Base-by-base conservation (phyloP, 2,888 invertebrate genomes). In the Pollenia amentaria region DNA sequence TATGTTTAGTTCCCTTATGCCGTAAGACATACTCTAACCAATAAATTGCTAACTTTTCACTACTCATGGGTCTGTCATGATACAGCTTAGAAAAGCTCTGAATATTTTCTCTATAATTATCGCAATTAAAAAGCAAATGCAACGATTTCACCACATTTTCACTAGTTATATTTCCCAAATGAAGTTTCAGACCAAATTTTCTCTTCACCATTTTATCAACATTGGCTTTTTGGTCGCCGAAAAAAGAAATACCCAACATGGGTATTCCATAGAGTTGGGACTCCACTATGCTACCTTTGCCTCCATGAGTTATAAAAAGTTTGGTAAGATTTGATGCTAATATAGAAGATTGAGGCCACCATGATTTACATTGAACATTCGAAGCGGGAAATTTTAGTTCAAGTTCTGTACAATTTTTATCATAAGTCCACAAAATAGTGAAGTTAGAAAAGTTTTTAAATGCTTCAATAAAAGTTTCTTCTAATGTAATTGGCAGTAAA, bases 211-310 rank as follows among this genome's bases (percentile, higher is more conserved):
- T 96, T 93, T 96, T 96, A 0, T 95, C 95, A 0, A 97, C 95
- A 91, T 97, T 97, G 0, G 95, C 95, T 88, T 96, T 96, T 92
- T 97, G 97, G 91, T 97, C 97, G 88, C 96, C 97, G 92, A 96
- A 96, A 0, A 97, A 95, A 0, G 97, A 97, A 65, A 97, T 94
- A 0, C 95, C 95, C 62, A 97, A 95, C 7, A 97, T 95, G 0
- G 97, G 97, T 0, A 96, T 96, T 3, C 96, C 97, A 90, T 96
- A 96, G 92, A 95, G 96, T 38, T 96, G 95, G 0, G 97, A 96
- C 92, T 97, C 97, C 90, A 95, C 96, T 93, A 96, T 95, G 89
- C 96, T 96, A 40, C 97, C 94, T 0, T 97, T 94, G 16, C 97
- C 97, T 6, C 93, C 91, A 21, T 91, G 91, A 0, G 92, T 91